Evolutionary conservation across 2,888 invertebrate species (phyloP).

Genomic region (Brenthis daphne): DNA sequence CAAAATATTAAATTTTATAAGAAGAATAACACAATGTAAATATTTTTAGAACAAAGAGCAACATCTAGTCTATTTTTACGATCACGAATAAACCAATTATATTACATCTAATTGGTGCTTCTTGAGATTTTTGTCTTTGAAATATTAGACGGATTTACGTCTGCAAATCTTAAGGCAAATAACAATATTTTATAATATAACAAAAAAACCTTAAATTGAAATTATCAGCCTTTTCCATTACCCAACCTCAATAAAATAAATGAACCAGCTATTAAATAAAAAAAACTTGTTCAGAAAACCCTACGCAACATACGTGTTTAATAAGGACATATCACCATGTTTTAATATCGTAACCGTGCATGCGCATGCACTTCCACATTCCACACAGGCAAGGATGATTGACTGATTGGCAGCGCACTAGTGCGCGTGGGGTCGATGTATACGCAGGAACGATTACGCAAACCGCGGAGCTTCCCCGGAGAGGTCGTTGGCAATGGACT

Average conservation of each 20-base stretch:
- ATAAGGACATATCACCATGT: constrained; percentile 29
- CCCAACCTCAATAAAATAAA: too few relatives aligned
- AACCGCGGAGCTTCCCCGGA: constrained; percentile 74
- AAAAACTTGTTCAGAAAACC: neutral
- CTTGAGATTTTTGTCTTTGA: neutral
- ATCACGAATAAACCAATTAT: neutral
- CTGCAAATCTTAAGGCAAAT: neutral
- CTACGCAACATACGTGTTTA: constrained; percentile 2
- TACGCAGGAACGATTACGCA: constrained; percentile 79
- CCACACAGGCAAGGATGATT: constrained; percentile 36
- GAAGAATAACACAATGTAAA: too few relatives aligned
- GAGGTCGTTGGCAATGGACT: constrained; percentile 82
- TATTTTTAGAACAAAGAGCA: neutral
- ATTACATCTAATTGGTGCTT: neutral
- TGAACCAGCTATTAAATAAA: too few relatives aligned
- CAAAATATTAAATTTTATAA: too few relatives aligned
- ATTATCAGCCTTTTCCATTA: too few relatives aligned
- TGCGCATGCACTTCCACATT: constrained; percentile 37
- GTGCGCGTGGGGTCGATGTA: constrained; percentile 53
- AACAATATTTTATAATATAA: neutral
- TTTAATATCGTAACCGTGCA: constrained; percentile 28
- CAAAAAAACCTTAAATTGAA: too few relatives aligned
- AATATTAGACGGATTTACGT: neutral
- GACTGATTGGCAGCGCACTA: constrained; percentile 37
- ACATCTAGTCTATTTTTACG: neutral